phyloP scores from a whole-genome alignment of 2,888 invertebrate species.

The Orchesella flavescens region DNA sequence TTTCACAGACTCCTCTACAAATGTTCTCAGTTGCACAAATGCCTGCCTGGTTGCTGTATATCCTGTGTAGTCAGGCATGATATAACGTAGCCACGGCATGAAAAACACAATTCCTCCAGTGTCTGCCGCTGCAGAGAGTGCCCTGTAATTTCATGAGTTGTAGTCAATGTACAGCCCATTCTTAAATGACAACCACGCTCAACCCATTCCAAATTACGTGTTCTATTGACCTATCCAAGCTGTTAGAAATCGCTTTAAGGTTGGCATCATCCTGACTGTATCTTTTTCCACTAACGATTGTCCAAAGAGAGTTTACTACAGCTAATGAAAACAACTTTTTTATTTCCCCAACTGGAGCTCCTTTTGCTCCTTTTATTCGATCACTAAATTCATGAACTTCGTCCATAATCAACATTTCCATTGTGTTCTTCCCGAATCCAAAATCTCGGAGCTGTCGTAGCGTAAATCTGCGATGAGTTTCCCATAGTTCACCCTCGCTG shows the following conservation, averaged over 20 bases:
- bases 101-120: conserved; percentile 47
- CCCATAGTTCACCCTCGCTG: conserved; percentile 47
- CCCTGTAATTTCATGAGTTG: neutral
- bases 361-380: neutral
- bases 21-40: conserved; percentile 3
- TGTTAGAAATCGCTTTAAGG: conserved; percentile 38
- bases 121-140: conserved; percentile 30
- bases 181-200: neutral
- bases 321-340: conserved; percentile 34
- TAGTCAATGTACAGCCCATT: too few relatives aligned
- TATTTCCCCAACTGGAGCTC: conserved; percentile 1
- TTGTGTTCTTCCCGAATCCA: conserved; percentile 43
- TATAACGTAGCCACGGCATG: conserved; percentile 48
- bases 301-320: conserved; percentile 54
- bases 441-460: conserved; percentile 40
- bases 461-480: conserved; percentile 39
- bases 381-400: conserved; percentile 29
- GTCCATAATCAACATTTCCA: conserved; percentile 52
- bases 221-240: conserved; percentile 15
- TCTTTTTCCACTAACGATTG: conserved; percentile 39
- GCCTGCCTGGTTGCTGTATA: conserved; percentile 27
- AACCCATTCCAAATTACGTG: neutral
- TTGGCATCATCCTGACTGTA: conserved; percentile 43
- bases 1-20: conserved; percentile 25
- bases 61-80: conserved; percentile 41